These are phyloP conservation scores for Chanos chanos DNA, from an alignment of 2,797 vertebrate genomes.

Conservation along the genomic window DNA sequence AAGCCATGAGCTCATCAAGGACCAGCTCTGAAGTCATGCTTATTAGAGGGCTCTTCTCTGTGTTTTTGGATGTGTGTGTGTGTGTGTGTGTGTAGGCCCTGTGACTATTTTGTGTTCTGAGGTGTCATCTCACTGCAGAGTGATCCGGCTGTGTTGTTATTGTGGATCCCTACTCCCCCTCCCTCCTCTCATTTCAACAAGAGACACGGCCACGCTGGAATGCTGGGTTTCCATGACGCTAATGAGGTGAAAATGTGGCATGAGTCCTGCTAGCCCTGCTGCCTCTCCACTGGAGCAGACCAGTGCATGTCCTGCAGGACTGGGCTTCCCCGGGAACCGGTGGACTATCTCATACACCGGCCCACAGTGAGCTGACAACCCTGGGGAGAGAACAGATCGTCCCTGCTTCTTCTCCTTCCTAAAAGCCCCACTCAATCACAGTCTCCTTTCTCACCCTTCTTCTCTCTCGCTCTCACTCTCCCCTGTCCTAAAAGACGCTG, in stretches of 20 bases:
- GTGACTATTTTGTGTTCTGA: too few relatives aligned
- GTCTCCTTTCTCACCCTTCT: slow-evolving; percentile 45
- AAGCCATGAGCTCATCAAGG: not conserved
- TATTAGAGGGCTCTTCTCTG: slow-evolving; percentile 5
- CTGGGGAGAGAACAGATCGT: slow-evolving; percentile 11
- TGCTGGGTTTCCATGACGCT: slow-evolving; percentile 76
- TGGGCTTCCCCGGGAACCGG: too few relatives aligned
- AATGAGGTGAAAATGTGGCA: slow-evolving; percentile 72
- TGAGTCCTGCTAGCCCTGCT: slow-evolving; percentile 57
- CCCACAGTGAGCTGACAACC: too few relatives aligned
- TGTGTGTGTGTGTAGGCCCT: not conserved
- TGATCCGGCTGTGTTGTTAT: slow-evolving; percentile 63
- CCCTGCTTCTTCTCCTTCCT: slow-evolving; percentile 27
- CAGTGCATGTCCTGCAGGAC: too few relatives aligned
- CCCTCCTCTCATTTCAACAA: slow-evolving; percentile 53
- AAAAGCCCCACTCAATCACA: too few relatives aligned
- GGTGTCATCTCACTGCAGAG: slow-evolving; percentile 56
- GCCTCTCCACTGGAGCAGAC: too few relatives aligned
- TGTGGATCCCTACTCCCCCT: slow-evolving; percentile 52
- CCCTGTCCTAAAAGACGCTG: slow-evolving; percentile 51
- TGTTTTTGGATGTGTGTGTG: slow-evolving; percentile 14
- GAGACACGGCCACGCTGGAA: slow-evolving; percentile 58
- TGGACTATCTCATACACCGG: too few relatives aligned
- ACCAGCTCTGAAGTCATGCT: not conserved
- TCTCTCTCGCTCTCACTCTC: slow-evolving; percentile 41